A percentile compares a stretch with the other conserved stretches of the same genome.
Conservation (phyloP, 2,888 invertebrate genomes). For the Agrochola macilenta region DNA sequence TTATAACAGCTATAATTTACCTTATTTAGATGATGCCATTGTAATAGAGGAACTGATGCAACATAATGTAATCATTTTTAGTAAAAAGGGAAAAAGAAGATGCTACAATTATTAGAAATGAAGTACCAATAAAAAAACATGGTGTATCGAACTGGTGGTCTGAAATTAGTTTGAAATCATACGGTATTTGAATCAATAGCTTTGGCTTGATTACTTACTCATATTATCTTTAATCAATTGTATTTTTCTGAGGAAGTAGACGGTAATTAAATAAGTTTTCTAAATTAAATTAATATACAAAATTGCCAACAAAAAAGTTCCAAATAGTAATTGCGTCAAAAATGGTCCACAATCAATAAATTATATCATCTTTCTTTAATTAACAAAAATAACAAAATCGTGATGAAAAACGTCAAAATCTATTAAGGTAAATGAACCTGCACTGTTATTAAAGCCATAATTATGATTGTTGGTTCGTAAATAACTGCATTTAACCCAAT, state of each 20-base stretch:
- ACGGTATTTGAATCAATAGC: background rate
- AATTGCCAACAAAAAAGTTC: background rate
- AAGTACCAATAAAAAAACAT: background rate
- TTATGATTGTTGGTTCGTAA: conserved; percentile 36
- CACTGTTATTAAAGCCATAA: conserved; percentile 17
- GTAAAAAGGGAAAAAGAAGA: background rate
- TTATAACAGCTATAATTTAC: conserved; percentile 28
- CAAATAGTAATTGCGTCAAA: background rate
- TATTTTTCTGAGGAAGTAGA: background rate
- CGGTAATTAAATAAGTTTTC: background rate
- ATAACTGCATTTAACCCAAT: conserved; percentile 30
- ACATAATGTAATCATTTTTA: conserved; percentile 20
- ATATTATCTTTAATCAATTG: background rate
- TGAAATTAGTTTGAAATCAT: background rate
- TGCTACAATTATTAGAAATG: conserved; percentile 1
- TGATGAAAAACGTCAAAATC: conserved; percentile 24
- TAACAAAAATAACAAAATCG: conserved; percentile 31
- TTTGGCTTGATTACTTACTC: background rate
- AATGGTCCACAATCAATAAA: conserved; percentile 6
- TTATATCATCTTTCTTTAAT: conserved; percentile 4
- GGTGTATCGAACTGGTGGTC: conserved; percentile 4
- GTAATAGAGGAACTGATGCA: conserved; percentile 42
- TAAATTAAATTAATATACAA: background rate
- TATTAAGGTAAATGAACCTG: conserved; percentile 8
- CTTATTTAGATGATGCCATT: conserved; percentile 38